phyloP scores from a whole-genome alignment of 2,888 invertebrate species.

The Platypus cylindrus region DNA sequence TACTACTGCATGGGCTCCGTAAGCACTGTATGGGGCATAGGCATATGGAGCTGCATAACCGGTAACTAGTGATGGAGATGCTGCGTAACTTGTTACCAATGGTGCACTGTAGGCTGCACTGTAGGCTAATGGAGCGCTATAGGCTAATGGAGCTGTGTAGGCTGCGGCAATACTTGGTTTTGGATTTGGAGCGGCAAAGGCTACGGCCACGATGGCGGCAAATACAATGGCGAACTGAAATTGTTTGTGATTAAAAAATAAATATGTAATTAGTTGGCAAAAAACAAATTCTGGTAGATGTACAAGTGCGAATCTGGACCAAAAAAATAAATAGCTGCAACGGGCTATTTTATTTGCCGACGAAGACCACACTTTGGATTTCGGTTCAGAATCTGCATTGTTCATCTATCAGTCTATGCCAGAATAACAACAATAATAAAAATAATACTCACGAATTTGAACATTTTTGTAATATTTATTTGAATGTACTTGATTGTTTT shows the following conservation, averaged over 20 bases:
- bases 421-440: background rate
- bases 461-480: background rate
- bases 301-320: no score
- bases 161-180: slow-evolving; percentile 2
- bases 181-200: slow-evolving; percentile 5
- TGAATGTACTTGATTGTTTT: no score
- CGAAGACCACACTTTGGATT: no score
- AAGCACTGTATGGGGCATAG: background rate
- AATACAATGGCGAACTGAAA: slow-evolving; percentile 4
- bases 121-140: slow-evolving; percentile 6
- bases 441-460: background rate
- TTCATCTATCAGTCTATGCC: no score
- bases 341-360: no score
- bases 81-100: background rate
- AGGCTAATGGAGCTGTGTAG: slow-evolving; percentile 6
- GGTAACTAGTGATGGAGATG: background rate
- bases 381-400: no score
- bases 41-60: slow-evolving; percentile 1
- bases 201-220: slow-evolving; percentile 6
- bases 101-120: background rate
- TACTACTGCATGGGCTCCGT: background rate
- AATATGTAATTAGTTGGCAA: no score
- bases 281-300: no score
- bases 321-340: no score
- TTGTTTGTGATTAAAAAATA: no score